Evolutionary conservation across 2,113 vertebrate genomes (phyloP), one percentile per base, ranked within the genome.

Genomic region (Edolisoma coerulescens): DNA sequence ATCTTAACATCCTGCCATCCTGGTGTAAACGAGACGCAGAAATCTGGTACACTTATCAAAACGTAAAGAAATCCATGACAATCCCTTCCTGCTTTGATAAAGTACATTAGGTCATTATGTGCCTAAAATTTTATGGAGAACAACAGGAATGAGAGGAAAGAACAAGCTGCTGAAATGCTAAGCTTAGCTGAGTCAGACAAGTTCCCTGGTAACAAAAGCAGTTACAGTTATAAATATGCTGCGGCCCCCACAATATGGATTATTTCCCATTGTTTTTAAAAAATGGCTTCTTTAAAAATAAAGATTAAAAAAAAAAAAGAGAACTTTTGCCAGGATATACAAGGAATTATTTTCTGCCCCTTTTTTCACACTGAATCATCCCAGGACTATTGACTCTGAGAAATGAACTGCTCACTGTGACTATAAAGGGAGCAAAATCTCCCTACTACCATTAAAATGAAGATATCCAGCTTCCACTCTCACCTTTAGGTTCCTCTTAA

Each of bases 151-250:
- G 59, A 73, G 93, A 89, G 79, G 86, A 82, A 94, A 97, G 92
- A 98, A 97, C 94, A 97, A 96, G 89, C 93, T 96, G 94, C 97
- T 97, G 80, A 93, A 96, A 96, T 78, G 94, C 77, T 93, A 96
- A 96, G 71, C 90, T 95, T 95, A 95, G 94, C 84, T 97, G 95
- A 98, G 95, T 98, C 97, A 97, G 94, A 97, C 69, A 97, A 94
- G 97, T 97, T 98, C 61, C 95, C 83, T 97, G 91, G 97, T 98
- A 97, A 98, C 96, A 97, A 97, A 97, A 87, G 90, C 65, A 96
- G 95, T 73, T 96, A 93, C 67, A 87, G 91, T 96, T 98, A 97
- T 97, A 97, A 98, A 97, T 96, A 96, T 75, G 67, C 82, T 88
- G 89, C 88, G 73, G 60, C 95, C 94, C 63, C 94, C 94, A 97